These are phyloP conservation scores for Argyresthia goedartella DNA, from an alignment of 2,888 invertebrate genomes.

Conservation along the genomic window DNA sequence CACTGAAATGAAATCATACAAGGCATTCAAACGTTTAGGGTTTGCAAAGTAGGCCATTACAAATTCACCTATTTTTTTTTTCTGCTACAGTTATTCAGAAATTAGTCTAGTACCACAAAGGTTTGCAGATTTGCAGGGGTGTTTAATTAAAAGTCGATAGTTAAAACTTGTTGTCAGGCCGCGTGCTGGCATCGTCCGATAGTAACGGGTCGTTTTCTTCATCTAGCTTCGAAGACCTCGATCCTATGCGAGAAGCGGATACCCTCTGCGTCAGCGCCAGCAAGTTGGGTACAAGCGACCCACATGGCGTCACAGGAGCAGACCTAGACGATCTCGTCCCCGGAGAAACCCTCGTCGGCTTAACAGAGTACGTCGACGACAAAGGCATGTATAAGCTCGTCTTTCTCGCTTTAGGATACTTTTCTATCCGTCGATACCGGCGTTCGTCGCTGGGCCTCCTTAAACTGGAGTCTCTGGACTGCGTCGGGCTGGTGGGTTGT, in stretches of 20 bases:
- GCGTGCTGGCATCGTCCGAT: constrained; percentile 47
- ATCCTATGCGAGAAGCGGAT: constrained; percentile 60
- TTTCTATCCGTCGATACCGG: constrained; percentile 54
- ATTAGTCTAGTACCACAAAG: too few relatives aligned
- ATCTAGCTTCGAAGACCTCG: constrained; percentile 50
- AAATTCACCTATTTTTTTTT: too few relatives aligned
- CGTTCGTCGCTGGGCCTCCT: constrained; percentile 72
- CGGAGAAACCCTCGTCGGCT: constrained; percentile 44
- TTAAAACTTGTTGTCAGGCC: constrained; percentile 54
- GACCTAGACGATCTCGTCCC: constrained; percentile 77
- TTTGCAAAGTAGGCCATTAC: constrained; percentile 24
- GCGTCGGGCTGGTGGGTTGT: constrained; percentile 85
- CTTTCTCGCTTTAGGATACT: constrained; percentile 57
- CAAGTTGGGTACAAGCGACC: constrained; percentile 75
- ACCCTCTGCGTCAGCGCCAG: constrained; percentile 73
- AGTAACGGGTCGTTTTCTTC: constrained; percentile 76
- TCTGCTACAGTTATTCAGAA: too few relatives aligned
- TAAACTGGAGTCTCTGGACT: constrained; percentile 79
- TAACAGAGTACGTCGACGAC: constrained; percentile 40
- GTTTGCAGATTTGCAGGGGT: neutral
- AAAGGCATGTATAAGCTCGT: constrained; percentile 80
- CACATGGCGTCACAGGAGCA: constrained; percentile 85
- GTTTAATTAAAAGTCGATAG: neutral
- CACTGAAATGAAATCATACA: constrained; percentile 22
- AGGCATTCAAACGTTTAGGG: constrained; percentile 7